Percentiles rank a stretch among this genome's conserved stretches.
phyloP scores from a whole-genome alignment of 2,797 vertebrate species.

The Craterocephalus amniculus region DNA sequence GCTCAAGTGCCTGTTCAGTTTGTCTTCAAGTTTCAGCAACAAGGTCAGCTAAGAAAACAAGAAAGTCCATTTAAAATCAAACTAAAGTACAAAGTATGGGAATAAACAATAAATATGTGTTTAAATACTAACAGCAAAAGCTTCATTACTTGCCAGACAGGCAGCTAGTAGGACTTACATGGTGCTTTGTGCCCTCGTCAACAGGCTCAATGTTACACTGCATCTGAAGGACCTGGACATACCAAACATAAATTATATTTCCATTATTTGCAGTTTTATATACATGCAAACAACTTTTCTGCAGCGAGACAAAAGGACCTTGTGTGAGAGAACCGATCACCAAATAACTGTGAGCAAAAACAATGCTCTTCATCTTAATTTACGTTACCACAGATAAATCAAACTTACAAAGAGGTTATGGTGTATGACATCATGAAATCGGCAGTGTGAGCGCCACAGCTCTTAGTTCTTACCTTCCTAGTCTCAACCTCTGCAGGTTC shows the following conservation, averaged over 20 bases:
- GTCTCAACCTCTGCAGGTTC: slow-evolving; percentile 97
- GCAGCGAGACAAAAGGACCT: no score
- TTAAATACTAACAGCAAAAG: background rate
- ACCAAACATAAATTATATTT: background rate
- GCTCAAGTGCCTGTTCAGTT: slow-evolving; percentile 97
- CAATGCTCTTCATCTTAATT: background rate
- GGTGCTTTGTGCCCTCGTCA: slow-evolving; percentile 95
- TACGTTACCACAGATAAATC: background rate
- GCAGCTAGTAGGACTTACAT: slow-evolving; percentile 80
- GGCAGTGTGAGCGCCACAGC: background rate
- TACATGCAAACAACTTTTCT: no score
- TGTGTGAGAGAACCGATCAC: no score
- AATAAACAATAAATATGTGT: background rate
- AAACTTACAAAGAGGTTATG: no score
- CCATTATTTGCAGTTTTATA: no score
- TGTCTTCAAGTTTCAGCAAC: slow-evolving; percentile 97
- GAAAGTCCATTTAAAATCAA: background rate
- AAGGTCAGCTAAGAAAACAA: slow-evolving; percentile 87
- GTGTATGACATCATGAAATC: background rate
- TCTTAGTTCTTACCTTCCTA: slow-evolving; percentile 86
- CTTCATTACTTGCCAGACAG: background rate
- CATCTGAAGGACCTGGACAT: slow-evolving; percentile 93
- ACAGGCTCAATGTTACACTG: slow-evolving; percentile 98
- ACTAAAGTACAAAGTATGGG: background rate
- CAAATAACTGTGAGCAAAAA: no score